Conservation (phyloP, 2,113 vertebrate genomes). For the Apaloderma vittatum region DNA sequence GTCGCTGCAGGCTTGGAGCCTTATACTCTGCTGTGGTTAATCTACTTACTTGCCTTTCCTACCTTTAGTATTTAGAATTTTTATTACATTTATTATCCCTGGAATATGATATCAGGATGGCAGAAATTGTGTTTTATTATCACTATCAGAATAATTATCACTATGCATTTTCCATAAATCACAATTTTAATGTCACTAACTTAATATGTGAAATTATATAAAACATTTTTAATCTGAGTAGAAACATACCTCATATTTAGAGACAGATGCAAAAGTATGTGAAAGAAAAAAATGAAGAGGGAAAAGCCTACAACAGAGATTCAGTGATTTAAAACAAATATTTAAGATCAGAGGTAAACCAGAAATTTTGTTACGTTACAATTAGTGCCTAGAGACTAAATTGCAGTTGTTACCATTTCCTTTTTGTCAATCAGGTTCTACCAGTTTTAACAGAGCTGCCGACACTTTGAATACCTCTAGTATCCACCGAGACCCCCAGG, state of each 20-base stretch:
- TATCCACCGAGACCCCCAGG: slow-evolving; percentile 73
- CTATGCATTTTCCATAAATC: neutral
- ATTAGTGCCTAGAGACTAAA: slow-evolving; percentile 73
- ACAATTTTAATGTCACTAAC: neutral
- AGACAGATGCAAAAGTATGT: slow-evolving; percentile 26
- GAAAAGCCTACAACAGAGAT: slow-evolving; percentile 38
- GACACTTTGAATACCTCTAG: slow-evolving; percentile 78
- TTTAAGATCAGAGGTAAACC: slow-evolving; percentile 50
- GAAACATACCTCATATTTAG: neutral
- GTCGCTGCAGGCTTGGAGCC: neutral
- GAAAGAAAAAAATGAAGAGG: slow-evolving; percentile 34
- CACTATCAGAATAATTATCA: neutral
- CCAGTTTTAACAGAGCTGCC: slow-evolving; percentile 74
- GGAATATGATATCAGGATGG: neutral
- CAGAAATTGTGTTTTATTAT: neutral
- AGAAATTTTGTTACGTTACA: slow-evolving; percentile 63
- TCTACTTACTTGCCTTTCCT: neutral
- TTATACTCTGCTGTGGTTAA: neutral
- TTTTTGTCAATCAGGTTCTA: slow-evolving; percentile 82
- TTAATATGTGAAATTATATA: neutral
- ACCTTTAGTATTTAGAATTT: neutral
- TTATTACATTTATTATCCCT: neutral
- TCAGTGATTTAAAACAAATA: slow-evolving; percentile 36
- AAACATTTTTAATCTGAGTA: slow-evolving; percentile 13
- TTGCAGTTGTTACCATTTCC: slow-evolving; percentile 79